Evolutionary conservation across 2,888 invertebrate genomes (phyloP).

Genomic region (Pteria penguin): DNA sequence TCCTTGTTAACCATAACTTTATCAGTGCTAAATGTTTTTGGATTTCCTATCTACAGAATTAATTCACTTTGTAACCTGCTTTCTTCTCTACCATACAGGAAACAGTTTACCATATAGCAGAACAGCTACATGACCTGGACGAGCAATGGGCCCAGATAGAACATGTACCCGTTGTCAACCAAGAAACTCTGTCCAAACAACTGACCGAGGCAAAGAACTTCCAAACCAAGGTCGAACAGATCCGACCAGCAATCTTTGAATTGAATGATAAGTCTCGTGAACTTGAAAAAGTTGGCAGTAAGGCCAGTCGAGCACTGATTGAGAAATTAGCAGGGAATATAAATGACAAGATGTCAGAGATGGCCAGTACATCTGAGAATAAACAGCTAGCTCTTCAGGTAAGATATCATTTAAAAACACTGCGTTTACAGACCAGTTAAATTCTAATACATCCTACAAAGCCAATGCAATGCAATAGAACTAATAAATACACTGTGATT

Average conservation of each 20-base stretch:
- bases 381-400: constrained; percentile 69
- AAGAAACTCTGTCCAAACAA: constrained; percentile 90
- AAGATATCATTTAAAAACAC: no score
- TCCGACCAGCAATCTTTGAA: constrained; percentile 90
- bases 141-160: constrained; percentile 90
- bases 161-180: constrained; percentile 90
- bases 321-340: constrained; percentile 58
- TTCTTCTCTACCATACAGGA: no score
- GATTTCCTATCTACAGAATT: no score
- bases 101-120: constrained; percentile 86
- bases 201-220: constrained; percentile 76
- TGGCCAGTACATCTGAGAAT: constrained; percentile 61
- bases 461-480: no score
- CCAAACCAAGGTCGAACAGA: constrained; percentile 83
- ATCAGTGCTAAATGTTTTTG: no score
- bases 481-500: no score
- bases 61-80: no score
- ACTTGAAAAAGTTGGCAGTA: constrained; percentile 85
- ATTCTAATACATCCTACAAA: no score
- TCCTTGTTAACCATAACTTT: no score
- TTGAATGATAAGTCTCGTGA: constrained; percentile 90
- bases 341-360: constrained; percentile 66
- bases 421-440: no score
- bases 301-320: constrained; percentile 75
- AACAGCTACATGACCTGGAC: constrained; percentile 85